Conservation (phyloP, 2,113 vertebrate species). For the Pampusana beccarii region DNA sequence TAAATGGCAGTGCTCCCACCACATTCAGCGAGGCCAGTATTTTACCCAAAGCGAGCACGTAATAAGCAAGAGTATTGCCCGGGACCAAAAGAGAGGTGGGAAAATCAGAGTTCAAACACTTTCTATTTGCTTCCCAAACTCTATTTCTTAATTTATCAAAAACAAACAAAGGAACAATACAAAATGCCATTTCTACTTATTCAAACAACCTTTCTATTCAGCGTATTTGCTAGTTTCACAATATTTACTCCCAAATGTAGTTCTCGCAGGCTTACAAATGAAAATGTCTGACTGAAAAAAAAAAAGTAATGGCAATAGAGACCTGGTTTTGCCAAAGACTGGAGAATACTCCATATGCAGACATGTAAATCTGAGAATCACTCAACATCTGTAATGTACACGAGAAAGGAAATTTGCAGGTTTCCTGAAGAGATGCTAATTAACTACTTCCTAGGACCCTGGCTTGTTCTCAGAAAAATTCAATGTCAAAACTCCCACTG, state of each 20-base stretch:
- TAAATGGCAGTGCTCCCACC: neutral
- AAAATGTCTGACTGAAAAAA: neutral
- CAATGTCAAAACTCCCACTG: neutral
- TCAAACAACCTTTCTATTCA: neutral
- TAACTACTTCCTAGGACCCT: constrained; percentile 9
- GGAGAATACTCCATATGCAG: neutral
- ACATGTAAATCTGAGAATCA: neutral
- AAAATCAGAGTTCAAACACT: neutral
- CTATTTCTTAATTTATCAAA: neutral
- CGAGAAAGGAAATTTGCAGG: neutral
- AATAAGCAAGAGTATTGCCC: neutral
- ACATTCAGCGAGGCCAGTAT: neutral
- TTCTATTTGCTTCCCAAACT: neutral
- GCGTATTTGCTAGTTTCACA: neutral
- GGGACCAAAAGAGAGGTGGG: neutral
- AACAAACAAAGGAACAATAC: neutral
- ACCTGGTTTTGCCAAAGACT: neutral
- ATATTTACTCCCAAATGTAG: neutral
- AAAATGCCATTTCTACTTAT: neutral
- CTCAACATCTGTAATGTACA: neutral
- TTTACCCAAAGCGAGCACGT: neutral
- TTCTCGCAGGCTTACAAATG: neutral
- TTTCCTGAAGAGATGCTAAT: neutral
- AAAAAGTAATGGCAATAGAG: neutral
- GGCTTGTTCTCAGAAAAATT: neutral